Percentiles rank a stretch among this genome's conserved stretches.
phyloP scores from a whole-genome alignment of 2,888 invertebrate genomes.

The Lasioglossum pauxillum region DNA sequence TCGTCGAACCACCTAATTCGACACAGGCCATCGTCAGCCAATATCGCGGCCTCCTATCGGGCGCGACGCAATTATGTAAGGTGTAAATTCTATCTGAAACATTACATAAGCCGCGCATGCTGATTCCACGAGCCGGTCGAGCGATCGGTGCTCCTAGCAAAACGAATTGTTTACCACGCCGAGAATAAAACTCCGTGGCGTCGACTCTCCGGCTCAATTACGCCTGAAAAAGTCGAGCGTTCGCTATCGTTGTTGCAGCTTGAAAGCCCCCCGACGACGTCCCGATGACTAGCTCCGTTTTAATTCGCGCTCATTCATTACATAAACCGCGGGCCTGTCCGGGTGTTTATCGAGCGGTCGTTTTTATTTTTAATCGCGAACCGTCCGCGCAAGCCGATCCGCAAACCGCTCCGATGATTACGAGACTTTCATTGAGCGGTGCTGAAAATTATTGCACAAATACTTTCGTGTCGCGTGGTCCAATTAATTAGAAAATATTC shows the following conservation, averaged over 20 bases:
- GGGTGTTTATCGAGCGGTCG: constrained; percentile 73
- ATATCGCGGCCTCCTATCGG: constrained; percentile 26
- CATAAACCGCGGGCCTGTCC: constrained; percentile 75
- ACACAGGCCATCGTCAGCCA: not conserved
- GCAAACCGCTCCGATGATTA: not conserved
- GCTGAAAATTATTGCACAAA: not conserved
- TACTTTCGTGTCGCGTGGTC: not conserved
- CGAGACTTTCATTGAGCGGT: constrained; percentile 2
- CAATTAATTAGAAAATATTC: no score
- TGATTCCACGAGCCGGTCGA: constrained; percentile 28
- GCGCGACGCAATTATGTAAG: constrained; percentile 51
- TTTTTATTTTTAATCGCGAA: constrained; percentile 67
- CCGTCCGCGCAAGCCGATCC: constrained; percentile 57
- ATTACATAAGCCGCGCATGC: constrained; percentile 47
- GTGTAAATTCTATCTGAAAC: constrained; percentile 43
- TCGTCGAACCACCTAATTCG: not conserved
- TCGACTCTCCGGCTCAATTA: constrained; percentile 34
- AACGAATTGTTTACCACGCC: constrained; percentile 59
- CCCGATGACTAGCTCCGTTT: constrained; percentile 29
- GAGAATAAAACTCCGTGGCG: constrained; percentile 52
- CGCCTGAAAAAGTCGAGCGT: constrained; percentile 9
- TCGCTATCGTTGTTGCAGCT: constrained; percentile 21
- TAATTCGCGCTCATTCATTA: constrained; percentile 81
- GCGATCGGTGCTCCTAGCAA: constrained; percentile 49
- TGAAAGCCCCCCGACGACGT: constrained; percentile 1